Evolutionary conservation across 2,888 invertebrate species (phyloP), one percentile per base, ranked within the genome.

Genomic region (Taenaris catops): DNA sequence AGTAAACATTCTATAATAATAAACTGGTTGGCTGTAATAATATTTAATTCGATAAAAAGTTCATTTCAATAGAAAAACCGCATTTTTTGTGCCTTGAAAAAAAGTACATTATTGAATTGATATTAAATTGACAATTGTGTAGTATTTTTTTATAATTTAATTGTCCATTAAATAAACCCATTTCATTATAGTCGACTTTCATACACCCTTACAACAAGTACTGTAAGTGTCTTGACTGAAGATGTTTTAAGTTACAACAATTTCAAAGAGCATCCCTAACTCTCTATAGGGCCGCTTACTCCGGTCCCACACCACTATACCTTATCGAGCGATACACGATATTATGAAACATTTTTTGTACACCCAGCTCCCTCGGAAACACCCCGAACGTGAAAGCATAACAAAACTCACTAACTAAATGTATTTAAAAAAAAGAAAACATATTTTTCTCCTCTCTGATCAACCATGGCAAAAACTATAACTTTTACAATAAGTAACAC

Each of bases 401-500:
- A 51, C 50, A 49, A 51, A 51, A 51, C 49, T 41, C 47, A 41
- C 47, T 71, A 81, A 81, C 80, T 83, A 76, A 83, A 80, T 69
- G 65, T 66, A 68, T 65, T 63, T 37, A 65, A 80, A 81, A n/a
- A n/a, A n/a, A n/a, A n/a, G n/a, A n/a, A n/a, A 76, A 80, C 75
- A 75, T 74, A 66, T 75, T 64, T 67, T 68, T 62, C n/a, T 63
- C 63, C 51, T 78, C 73, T 78, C 80, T 80, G 78, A 71, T 80
- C 74, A 84, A 86, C 84, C 81, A 84, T 75, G 83, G 84, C 80
- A 79, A n/a, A n/a, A 81, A 81, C 67, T 78, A 81, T 79, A 81
- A 80, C 75, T 74, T 76, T 76, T 68, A 78, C 55, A 67, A 63
- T 65, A n/a, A 65, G 54, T 72, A 83, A 81, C 78, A 79, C 75